A percentile compares a stretch with the other conserved stretches of the same genome.
These are phyloP conservation scores for Phyllopteryx taeniolatus DNA, from an alignment of 2,113 vertebrate species.

Conservation along the genomic window DNA sequence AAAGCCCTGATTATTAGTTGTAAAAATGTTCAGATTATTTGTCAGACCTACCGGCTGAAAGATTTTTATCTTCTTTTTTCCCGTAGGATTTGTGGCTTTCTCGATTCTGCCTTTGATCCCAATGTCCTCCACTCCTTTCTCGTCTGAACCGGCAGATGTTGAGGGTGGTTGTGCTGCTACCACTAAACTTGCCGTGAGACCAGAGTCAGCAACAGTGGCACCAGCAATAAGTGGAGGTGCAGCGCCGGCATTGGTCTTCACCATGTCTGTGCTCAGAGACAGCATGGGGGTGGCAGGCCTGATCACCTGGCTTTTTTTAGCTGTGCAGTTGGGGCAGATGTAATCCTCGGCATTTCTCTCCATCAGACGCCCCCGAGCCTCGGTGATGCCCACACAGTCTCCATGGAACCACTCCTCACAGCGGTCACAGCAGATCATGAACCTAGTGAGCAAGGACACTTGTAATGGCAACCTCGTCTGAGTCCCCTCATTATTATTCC, in stretches of 20 bases:
- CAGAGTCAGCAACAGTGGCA: conserved; percentile 17
- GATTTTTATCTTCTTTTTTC: conserved; percentile 99
- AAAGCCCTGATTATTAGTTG: not conserved
- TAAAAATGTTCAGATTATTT: not conserved
- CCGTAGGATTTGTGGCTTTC: conserved; percentile 92
- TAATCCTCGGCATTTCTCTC: conserved; percentile 97
- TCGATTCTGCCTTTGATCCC: conserved; percentile 98
- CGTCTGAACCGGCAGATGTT: conserved; percentile 65
- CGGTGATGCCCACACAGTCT: conserved; percentile 95
- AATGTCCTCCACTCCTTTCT: conserved; percentile 80
- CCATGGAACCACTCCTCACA: conserved; percentile 99
- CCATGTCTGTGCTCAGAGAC: conserved; percentile 49
- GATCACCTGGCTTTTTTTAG: conserved; percentile 78
- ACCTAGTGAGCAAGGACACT: conserved; percentile 70
- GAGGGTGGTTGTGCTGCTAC: not conserved
- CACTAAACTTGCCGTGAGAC: conserved; percentile 9
- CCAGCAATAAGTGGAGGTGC: not conserved
- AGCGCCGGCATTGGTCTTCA: conserved; percentile 52
- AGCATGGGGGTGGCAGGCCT: conserved; percentile 59
- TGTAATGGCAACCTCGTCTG: not conserved
- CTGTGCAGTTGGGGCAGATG: conserved; percentile 94
- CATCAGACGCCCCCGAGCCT: conserved; percentile 90
- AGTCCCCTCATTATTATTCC: not conserved
- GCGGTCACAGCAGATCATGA: conserved; percentile 99
- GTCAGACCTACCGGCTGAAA: conserved; percentile 87